A percentile compares a stretch with the other conserved stretches of the same genome.
These are phyloP conservation scores for Papilio aristodemus DNA, from an alignment of 1,140 invertebrate genomes.

Conservation along the genomic window DNA sequence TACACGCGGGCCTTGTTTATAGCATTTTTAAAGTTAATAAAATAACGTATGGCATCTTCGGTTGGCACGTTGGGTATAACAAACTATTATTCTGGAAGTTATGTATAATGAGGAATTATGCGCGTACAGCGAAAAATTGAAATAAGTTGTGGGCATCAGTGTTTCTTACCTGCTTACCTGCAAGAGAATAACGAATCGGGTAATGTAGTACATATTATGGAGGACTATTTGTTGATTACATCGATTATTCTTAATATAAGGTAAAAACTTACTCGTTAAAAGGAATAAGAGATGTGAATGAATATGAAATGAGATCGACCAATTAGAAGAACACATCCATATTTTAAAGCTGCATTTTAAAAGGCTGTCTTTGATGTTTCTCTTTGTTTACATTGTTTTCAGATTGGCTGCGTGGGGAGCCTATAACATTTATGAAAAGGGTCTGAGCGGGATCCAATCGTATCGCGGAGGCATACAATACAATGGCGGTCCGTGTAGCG, in stretches of 20 bases:
- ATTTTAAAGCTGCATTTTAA: neutral
- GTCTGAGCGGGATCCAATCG: conserved; percentile 24
- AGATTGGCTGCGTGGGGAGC: conserved; percentile 21
- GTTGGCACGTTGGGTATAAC: too few species aligned
- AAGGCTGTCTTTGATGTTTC: neutral
- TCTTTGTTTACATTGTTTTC: conserved; percentile 8
- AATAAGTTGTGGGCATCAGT: too few species aligned
- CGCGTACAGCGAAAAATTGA: too few species aligned
- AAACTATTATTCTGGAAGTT: too few species aligned
- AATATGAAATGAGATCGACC: too few species aligned
- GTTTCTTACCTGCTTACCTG: too few species aligned
- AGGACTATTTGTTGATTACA: too few species aligned
- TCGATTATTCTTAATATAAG: too few species aligned
- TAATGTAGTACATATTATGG: too few species aligned
- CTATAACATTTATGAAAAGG: conserved; percentile 19
- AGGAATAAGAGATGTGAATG: neutral
- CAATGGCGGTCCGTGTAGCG: conserved; percentile 24
- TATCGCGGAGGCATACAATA: conserved; percentile 23
- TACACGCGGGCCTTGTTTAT: neutral
- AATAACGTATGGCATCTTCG: neutral
- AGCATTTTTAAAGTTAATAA: neutral
- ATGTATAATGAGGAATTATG: too few species aligned
- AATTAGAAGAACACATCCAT: neutral
- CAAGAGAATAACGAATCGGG: too few species aligned
- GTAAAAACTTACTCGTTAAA: neutral